Evolutionary conservation across 2,113 vertebrate species (phyloP).

Genomic region (Odocoileus hemionus): DNA sequence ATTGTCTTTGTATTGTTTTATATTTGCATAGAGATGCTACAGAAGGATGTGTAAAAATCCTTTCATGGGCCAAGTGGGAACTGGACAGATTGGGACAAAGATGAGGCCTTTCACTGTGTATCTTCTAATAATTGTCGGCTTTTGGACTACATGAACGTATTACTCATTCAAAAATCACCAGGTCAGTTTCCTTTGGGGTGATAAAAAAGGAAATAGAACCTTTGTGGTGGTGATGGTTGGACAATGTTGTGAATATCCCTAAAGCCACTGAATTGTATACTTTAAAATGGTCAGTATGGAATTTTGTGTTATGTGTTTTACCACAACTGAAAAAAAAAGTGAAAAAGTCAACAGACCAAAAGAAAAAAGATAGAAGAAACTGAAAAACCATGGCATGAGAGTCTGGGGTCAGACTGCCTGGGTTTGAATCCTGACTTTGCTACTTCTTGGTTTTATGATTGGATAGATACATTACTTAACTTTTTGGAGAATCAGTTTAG

Average conservation of each 20-base stretch:
- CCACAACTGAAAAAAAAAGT: not conserved
- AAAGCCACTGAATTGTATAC: not conserved
- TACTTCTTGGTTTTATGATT: not conserved
- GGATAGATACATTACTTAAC: not conserved
- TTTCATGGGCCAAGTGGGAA: not conserved
- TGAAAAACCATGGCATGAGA: not conserved
- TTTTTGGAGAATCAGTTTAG: not conserved
- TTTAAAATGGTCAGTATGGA: not conserved
- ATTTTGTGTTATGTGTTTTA: constrained; percentile 1
- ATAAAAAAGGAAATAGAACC: not conserved
- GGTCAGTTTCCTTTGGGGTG: not conserved
- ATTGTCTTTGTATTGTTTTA: not conserved
- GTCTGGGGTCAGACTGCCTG: not conserved
- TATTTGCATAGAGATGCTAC: not conserved
- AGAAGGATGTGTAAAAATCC: not conserved
- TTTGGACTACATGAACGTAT: not conserved
- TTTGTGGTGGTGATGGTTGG: not conserved
- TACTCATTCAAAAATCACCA: not conserved
- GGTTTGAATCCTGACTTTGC: not conserved
- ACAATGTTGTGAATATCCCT: not conserved
- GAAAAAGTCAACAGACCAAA: not conserved
- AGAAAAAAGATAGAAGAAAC: not conserved
- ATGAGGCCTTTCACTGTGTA: not conserved
- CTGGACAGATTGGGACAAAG: not conserved
- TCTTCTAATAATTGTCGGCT: not conserved